These are phyloP conservation scores for Leptopilina myrica DNA, from an alignment of 2,888 invertebrate genomes.

Conservation along the genomic window DNA sequence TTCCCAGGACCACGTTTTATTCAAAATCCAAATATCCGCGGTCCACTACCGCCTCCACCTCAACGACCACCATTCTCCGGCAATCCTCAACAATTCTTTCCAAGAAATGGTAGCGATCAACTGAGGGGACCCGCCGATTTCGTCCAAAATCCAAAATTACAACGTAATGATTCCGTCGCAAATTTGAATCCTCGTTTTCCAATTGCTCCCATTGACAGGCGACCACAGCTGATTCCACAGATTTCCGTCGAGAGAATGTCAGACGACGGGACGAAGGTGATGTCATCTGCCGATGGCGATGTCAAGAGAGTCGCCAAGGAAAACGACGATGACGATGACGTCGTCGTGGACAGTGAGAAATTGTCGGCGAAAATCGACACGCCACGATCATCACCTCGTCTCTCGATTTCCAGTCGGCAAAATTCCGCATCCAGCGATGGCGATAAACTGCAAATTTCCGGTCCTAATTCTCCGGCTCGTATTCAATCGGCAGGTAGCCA, in stretches of 20 bases:
- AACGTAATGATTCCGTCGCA: conserved; percentile 61
- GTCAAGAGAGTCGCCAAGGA: not conserved
- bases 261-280: conserved; percentile 54
- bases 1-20: conserved; percentile 33
- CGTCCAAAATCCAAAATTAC: conserved; percentile 45
- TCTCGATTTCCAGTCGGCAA: not conserved
- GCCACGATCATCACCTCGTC: not conserved
- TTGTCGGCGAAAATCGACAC: conserved; percentile 38
- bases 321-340: conserved; percentile 23
- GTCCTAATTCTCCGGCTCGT: not conserved
- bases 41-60: conserved; percentile 43
- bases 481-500: not conserved
- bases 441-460: not conserved
- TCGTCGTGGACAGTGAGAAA: conserved; percentile 40
- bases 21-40: conserved; percentile 51
- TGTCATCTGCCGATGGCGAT: not conserved
- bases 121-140: not conserved
- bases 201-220: conserved; percentile 45
- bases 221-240: conserved; percentile 54
- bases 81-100: conserved; percentile 43
- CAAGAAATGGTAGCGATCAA: conserved; percentile 44
- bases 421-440: not conserved
- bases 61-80: conserved; percentile 53
- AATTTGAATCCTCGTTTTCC: conserved; percentile 30
- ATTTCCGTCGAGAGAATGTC: conserved; percentile 63